Base-by-base conservation (phyloP, 2,888 invertebrate genomes). In the Drosophila buzzatii region DNA sequence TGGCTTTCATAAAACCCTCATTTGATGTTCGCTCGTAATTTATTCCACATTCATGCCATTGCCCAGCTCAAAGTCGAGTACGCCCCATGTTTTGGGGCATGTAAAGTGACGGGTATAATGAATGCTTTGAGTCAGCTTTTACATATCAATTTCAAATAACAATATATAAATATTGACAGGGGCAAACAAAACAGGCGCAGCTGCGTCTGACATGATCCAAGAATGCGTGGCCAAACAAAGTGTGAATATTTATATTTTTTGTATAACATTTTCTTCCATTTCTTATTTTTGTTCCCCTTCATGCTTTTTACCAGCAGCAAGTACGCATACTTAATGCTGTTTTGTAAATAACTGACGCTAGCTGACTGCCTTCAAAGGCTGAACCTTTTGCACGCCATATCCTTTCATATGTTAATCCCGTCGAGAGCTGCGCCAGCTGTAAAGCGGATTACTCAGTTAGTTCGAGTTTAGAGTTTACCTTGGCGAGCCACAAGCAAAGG, bases 101-200 rank as follows among this genome's bases (percentile, higher is more conserved):
- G 62, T 57, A 42, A 41, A 14, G 39, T 18, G 58, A 63, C 39
- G 76, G 62, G 67, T 62, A 62, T 76, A 71, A 76, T 81, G 76
- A 64, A 78, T 76, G 68, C 65, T 71, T 70, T 61, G 57, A 56
- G 70, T 64, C 39, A 60, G 77, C 66, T 67, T 80, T 65, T 76
- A 81, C 81, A 81, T 78, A 78, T 78, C 81, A 78, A 78, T 73
- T 71, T 71, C 67, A 65, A 71, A 86, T 60, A 89, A 84, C 81
- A 89, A 75, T 70, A 73, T 81, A 84, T 78, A 84, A 87, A 89
- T 84, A 89, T 89, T 78, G 88, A 84, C 89, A 84, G 75, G 87
- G 85, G 68, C 66, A 53, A 57, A 55, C 33, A 65, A 69, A 72
- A 42, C 66, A 64, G 64, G 65, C 73, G 53, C 89, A 86, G 81